Percentiles rank a stretch among this genome's conserved stretches.
Conservation (phyloP, 1,140 invertebrate species). For the Drosophila pectinifera region DNA sequence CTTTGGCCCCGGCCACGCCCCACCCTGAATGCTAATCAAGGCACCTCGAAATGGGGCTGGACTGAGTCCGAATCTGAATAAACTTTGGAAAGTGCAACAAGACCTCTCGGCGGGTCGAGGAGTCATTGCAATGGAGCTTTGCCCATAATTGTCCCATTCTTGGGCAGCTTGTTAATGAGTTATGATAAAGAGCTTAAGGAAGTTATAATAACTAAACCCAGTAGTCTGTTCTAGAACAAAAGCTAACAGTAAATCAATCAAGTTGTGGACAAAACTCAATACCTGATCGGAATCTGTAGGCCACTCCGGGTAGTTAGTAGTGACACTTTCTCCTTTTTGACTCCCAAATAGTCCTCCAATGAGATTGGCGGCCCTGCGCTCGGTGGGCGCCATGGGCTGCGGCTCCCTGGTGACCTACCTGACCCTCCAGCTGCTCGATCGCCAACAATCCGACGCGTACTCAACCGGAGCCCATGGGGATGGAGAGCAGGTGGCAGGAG, state of each 20-base stretch:
- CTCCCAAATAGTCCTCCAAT: slow-evolving; percentile 6
- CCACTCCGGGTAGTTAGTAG: neutral
- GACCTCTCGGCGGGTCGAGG: neutral
- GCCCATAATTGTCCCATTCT: slow-evolving; percentile 8
- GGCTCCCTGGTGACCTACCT: slow-evolving; percentile 56
- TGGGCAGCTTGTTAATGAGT: neutral
- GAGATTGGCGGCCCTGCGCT: slow-evolving; percentile 31
- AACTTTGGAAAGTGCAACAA: slow-evolving; percentile 49
- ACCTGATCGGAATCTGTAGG: neutral
- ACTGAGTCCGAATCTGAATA: slow-evolving; percentile 32
- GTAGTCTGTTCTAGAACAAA: neutral
- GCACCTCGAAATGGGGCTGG: slow-evolving; percentile 2
- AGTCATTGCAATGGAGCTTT: slow-evolving; percentile 32
- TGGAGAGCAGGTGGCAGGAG: neutral
- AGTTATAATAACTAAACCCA: neutral
- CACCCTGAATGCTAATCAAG: slow-evolving; percentile 67
- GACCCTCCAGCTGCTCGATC: slow-evolving; percentile 38
- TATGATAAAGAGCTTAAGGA: neutral
- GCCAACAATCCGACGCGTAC: neutral
- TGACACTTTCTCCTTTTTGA: neutral
- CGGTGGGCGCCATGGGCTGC: slow-evolving; percentile 44
- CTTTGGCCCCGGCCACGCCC: neutral
- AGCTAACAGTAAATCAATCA: neutral
- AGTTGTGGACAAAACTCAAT: neutral
- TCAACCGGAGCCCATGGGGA: neutral